Conservation (phyloP, 2,888 invertebrate genomes). For the Xestia ashworthii region DNA sequence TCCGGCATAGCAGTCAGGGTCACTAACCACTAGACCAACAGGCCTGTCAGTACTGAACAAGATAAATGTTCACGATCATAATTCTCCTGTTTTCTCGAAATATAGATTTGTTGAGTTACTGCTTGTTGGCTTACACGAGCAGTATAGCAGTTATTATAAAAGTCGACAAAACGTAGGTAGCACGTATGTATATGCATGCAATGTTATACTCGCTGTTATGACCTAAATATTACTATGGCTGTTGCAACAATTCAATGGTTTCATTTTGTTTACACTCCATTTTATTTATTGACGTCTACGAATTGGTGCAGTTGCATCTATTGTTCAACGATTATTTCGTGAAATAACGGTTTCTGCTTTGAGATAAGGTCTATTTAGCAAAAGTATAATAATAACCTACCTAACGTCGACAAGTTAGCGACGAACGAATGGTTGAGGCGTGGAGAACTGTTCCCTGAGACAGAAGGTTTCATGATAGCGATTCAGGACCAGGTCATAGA, state of each 20-base stretch:
- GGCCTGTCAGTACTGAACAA: not conserved
- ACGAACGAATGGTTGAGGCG: too few relatives aligned
- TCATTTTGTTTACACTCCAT: slow-evolving; percentile 1
- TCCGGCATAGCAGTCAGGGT: too few relatives aligned
- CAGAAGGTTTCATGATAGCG: too few relatives aligned
- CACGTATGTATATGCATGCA: not conserved
- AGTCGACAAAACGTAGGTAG: not conserved
- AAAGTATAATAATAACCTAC: too few relatives aligned
- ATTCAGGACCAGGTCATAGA: too few relatives aligned
- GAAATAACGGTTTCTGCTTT: not conserved
- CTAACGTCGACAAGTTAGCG: too few relatives aligned
- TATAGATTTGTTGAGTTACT: slow-evolving; percentile 1
- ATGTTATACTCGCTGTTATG: slow-evolving; percentile 11
- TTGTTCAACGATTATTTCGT: not conserved
- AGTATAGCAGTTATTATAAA: slow-evolving; percentile 23
- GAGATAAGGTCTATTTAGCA: not conserved
- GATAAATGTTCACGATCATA: not conserved
- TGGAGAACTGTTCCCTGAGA: too few relatives aligned
- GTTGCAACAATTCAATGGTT: slow-evolving; percentile 11
- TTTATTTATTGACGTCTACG: not conserved
- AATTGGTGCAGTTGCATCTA: not conserved
- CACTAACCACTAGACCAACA: too few relatives aligned
- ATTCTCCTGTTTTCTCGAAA: not conserved
- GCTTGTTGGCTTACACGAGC: slow-evolving; percentile 1
- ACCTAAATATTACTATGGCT: slow-evolving; percentile 43